phyloP scores from a whole-genome alignment of 2,888 invertebrate genomes.

The Hedya salicella region DNA sequence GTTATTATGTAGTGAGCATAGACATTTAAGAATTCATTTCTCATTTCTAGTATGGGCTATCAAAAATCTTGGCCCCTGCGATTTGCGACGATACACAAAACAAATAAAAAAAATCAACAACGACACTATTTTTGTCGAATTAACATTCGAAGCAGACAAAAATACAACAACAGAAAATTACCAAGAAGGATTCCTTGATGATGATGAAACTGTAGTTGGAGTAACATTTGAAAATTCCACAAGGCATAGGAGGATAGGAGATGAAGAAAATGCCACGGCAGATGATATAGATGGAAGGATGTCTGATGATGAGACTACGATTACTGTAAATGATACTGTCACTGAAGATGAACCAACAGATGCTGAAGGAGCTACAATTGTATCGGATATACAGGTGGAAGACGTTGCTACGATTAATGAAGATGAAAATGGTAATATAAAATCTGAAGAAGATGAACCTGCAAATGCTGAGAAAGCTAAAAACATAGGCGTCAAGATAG shows the following conservation, averaged over 20 bases:
- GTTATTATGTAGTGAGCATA: no score
- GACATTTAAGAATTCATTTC: not conserved
- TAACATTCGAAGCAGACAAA: no score
- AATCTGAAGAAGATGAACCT: no score
- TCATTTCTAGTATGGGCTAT: constrained; percentile 36
- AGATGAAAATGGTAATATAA: no score
- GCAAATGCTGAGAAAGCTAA: no score
- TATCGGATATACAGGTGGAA: no score
- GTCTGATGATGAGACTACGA: constrained; percentile 42
- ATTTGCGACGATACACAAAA: constrained; percentile 52
- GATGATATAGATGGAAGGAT: not conserved
- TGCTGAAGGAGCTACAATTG: no score
- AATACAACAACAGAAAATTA: not conserved
- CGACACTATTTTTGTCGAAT: not conserved
- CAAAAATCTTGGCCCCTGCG: constrained; percentile 30
- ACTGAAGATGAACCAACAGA: no score
- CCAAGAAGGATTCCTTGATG: not conserved
- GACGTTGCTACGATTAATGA: no score
- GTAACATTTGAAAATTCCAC: not conserved
- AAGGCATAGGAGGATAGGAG: not conserved
- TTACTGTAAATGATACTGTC: no score
- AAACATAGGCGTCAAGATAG: no score
- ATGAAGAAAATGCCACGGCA: not conserved
- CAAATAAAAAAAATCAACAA: constrained; percentile 41
- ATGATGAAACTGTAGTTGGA: not conserved